Evolutionary conservation across 2,797 vertebrate genomes (phyloP).

Genomic region (Echeneis naucrates): DNA sequence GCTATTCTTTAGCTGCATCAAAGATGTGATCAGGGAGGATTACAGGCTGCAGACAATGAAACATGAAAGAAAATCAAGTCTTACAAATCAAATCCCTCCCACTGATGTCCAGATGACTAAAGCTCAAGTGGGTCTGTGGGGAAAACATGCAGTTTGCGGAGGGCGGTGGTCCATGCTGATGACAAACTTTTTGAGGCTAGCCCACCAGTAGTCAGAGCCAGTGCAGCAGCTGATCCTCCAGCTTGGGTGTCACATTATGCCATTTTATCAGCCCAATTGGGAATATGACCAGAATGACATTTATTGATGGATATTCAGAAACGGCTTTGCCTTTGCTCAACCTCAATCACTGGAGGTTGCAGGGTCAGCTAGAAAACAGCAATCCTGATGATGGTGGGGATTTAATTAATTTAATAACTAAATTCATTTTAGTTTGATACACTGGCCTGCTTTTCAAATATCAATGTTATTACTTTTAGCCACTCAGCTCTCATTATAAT

Average conservation of each 20-base stretch:
- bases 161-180: neutral
- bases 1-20: neutral
- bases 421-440: too few relatives aligned
- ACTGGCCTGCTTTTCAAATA: neutral
- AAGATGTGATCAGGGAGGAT: neutral
- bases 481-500: neutral
- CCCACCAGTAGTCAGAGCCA: conserved; percentile 5
- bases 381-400: neutral
- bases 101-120: neutral
- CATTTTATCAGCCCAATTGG: conserved; percentile 8
- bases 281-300: neutral
- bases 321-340: conserved; percentile 14
- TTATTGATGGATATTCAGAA: conserved; percentile 15
- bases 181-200: conserved; percentile 10
- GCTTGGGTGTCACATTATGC: conserved; percentile 3
- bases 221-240: conserved; percentile 1
- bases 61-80: conserved; percentile 3
- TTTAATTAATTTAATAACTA: conserved; percentile 3
- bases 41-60: neutral
- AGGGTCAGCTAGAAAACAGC: conserved; percentile 10
- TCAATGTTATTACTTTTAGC: neutral
- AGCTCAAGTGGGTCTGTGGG: conserved; percentile 16
- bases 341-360: conserved; percentile 12
- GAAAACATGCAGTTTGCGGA: conserved; percentile 16
- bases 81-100: conserved; percentile 12